Evolutionary conservation across 2,113 vertebrate species (phyloP).

Genomic region (Pachyramphus minor): DNA sequence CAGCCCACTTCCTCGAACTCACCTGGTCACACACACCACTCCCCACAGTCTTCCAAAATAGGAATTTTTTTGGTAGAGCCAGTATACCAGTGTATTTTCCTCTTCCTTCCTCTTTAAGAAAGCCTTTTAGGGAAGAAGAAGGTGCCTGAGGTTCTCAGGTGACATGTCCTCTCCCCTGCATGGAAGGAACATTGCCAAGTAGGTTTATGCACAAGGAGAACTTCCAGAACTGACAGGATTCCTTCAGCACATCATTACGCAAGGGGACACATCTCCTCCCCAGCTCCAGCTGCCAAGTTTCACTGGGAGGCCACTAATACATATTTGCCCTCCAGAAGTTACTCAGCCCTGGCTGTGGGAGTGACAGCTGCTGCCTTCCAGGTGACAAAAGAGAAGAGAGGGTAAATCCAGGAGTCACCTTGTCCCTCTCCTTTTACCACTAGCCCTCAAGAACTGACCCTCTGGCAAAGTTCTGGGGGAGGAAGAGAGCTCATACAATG

Average conservation of each 20-base stretch:
- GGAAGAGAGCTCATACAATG: background rate
- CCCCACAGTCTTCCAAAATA: background rate
- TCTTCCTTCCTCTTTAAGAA: background rate
- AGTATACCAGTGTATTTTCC: background rate
- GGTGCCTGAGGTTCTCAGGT: background rate
- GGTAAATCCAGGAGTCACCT: background rate
- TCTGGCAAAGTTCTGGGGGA: background rate
- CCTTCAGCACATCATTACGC: background rate
- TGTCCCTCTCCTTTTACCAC: background rate
- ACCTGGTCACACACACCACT: background rate
- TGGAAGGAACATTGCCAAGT: accelerated
- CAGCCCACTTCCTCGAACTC: background rate
- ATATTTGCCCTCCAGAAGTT: background rate
- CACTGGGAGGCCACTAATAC: background rate
- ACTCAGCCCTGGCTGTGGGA: background rate
- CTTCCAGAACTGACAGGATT: background rate
- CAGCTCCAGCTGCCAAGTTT: constrained; percentile 38
- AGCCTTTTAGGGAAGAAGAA: background rate
- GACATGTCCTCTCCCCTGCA: background rate
- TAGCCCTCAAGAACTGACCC: background rate
- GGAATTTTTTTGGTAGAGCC: background rate
- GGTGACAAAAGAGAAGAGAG: background rate
- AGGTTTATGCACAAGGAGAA: background rate
- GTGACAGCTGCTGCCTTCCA: background rate
- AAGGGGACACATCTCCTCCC: background rate